These are phyloP conservation scores for Hyalella azteca DNA, from an alignment of 2,888 invertebrate species.

Conservation along the genomic window DNA sequence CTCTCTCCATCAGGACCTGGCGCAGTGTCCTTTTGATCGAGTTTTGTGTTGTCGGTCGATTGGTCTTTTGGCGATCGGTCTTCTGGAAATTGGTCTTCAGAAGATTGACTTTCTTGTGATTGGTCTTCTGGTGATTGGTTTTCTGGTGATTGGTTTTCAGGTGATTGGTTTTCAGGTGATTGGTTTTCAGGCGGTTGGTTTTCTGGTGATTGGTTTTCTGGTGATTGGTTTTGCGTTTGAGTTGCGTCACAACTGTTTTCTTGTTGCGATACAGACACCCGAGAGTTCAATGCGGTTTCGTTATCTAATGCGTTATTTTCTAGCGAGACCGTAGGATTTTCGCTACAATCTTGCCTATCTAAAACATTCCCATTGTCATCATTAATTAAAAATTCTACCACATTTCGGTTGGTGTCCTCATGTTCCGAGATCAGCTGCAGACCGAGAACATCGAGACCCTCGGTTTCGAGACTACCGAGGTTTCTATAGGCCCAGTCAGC, in stretches of 20 bases:
- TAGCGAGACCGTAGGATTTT: too few relatives aligned
- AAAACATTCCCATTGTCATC: constrained; percentile 9
- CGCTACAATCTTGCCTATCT: too few relatives aligned
- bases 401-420: too few relatives aligned
- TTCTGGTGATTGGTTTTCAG: not conserved
- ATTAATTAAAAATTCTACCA: too few relatives aligned
- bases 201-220: not conserved
- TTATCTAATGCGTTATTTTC: too few relatives aligned
- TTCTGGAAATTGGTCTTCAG: not conserved
- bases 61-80: not conserved
- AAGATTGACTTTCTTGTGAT: not conserved
- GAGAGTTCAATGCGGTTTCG: not conserved
- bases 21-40: not conserved
- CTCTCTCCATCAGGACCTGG: not conserved
- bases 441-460: not conserved
- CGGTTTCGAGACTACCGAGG: not conserved
- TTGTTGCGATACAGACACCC: too few relatives aligned
- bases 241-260: too few relatives aligned
- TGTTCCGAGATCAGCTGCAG: not conserved
- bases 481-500: not conserved
- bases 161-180: not conserved
- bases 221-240: not conserved
- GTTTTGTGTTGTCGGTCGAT: not conserved
- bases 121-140: not conserved
- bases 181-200: not conserved